Conservation (phyloP, 2,888 invertebrate species). For the Noctua pronuba region DNA sequence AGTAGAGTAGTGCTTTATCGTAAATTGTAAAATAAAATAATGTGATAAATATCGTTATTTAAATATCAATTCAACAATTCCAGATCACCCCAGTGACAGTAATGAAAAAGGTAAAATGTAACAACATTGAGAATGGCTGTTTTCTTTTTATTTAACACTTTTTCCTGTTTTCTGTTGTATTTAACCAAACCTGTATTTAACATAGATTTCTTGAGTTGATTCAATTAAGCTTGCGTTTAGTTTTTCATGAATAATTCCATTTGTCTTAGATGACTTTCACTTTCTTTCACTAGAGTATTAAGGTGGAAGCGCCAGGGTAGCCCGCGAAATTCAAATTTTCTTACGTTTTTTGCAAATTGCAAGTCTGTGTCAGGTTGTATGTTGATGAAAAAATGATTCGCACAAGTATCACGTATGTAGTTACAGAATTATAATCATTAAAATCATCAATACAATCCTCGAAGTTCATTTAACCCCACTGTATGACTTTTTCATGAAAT, state of each 20-base stretch:
- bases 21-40: neutral
- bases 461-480: too few species aligned
- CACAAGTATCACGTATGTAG: too few species aligned
- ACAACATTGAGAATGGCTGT: conserved; percentile 67
- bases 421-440: too few species aligned
- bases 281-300: conserved; percentile 12
- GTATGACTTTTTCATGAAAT: too few species aligned
- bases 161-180: conserved; percentile 52
- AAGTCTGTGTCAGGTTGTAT: too few species aligned
- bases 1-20: too few species aligned
- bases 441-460: too few species aligned
- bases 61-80: conserved; percentile 71
- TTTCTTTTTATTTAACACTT: conserved; percentile 57
- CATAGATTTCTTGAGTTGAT: conserved; percentile 4
- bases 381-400: too few species aligned
- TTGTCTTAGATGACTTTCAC: conserved; percentile 13
- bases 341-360: too few species aligned
- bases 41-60: conserved; percentile 17
- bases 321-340: too few species aligned
- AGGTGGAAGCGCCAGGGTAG: too few species aligned
- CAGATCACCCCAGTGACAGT: conserved; percentile 85
- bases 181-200: conserved; percentile 26
- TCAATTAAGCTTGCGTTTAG: neutral
- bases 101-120: conserved; percentile 85
- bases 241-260: neutral